Percentiles rank a stretch among this genome's conserved stretches.
Conservation (phyloP, 37 sponge, comb jelly and placozoan genomes). For the Axinella damicornis region DNA sequence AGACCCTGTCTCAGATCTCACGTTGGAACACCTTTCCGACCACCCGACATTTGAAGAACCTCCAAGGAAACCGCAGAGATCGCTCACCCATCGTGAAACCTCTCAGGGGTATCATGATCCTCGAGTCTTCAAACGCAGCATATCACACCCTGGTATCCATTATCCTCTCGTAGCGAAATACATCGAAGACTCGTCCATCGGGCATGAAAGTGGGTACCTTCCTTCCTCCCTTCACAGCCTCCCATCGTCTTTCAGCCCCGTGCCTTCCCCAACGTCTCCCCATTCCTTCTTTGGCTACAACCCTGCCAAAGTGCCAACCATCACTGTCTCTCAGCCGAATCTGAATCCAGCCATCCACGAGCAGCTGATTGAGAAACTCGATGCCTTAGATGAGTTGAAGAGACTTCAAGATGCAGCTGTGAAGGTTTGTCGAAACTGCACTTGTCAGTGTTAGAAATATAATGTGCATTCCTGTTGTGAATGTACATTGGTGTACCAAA, state of each 20-base stretch:
- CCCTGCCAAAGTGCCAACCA: constrained; percentile 8
- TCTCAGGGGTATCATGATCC: no score
- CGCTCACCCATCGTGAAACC: no score
- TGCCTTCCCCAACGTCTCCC: background rate
- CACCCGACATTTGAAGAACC: background rate
- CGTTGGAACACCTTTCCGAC: background rate
- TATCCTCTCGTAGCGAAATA: no score
- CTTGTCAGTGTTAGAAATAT: no score
- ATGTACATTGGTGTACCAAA: no score
- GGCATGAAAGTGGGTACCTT: background rate
- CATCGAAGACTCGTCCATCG: no score
- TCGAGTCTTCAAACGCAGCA: no score
- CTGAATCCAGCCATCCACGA: constrained; percentile 3
- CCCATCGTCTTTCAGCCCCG: constrained; percentile 27
- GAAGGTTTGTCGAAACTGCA: background rate
- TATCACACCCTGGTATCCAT: no score
- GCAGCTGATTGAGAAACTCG: background rate
- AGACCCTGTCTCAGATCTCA: background rate
- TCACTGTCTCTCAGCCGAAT: constrained; percentile 35
- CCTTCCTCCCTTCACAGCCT: constrained; percentile 22
- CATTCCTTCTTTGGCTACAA: constrained; percentile 24
- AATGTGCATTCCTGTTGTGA: no score
- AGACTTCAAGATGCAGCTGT: constrained; percentile 21
- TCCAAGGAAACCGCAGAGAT: background rate
- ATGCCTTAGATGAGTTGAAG: constrained; percentile 21